A percentile compares a stretch with the other conserved stretches of the same genome.
Conservation (phyloP, 2,113 vertebrate genomes). For the Alexandromys fortis region DNA sequence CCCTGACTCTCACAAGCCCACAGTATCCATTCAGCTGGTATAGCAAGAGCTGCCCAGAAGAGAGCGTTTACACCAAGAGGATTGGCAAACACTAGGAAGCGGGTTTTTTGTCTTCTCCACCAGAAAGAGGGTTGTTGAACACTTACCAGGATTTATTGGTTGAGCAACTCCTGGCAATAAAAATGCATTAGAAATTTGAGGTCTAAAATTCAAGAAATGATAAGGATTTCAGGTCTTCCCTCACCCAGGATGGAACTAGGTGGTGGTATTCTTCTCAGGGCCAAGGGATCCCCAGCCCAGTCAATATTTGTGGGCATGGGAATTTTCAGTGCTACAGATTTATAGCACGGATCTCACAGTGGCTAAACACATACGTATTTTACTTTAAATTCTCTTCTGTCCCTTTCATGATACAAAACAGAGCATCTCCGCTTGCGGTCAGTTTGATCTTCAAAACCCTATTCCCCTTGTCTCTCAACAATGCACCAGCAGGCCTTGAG, state of each 20-base stretch:
- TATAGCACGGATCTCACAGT: not conserved
- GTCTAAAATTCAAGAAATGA: not conserved
- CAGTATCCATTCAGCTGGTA: too few species aligned
- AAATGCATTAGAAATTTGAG: not conserved
- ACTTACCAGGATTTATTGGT: not conserved
- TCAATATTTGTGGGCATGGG: not conserved
- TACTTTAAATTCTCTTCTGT: not conserved
- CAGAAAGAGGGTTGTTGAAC: not conserved
- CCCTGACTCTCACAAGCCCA: too few species aligned
- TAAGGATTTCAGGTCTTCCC: not conserved
- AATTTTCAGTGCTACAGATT: not conserved
- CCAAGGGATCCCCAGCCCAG: not conserved
- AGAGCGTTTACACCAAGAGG: too few species aligned
- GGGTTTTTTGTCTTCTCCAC: not conserved
- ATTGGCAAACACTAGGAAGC: too few species aligned
- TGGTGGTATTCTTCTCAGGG: not conserved
- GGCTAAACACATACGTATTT: not conserved
- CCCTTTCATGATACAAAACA: slow-evolving; percentile 18
- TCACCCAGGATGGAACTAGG: not conserved
- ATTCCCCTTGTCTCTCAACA: not conserved
- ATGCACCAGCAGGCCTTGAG: not conserved
- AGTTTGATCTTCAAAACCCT: not conserved
- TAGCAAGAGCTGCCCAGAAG: too few species aligned
- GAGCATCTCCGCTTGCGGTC: not conserved
- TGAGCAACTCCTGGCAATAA: not conserved